Conservation (phyloP, 2,888 invertebrate species). For the Metacarcinus magister region DNA sequence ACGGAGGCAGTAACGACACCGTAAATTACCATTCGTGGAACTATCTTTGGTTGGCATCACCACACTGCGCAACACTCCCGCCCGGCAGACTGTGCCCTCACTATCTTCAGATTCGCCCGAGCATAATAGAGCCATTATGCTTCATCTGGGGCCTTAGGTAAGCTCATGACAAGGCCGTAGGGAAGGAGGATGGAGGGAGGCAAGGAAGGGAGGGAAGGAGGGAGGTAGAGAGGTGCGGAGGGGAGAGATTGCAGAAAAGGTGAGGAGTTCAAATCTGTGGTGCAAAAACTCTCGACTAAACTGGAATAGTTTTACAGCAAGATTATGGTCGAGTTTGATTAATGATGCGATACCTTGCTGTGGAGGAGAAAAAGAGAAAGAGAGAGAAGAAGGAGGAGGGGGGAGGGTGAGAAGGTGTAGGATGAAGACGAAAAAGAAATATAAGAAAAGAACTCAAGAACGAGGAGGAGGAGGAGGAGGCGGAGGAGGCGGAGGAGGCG, state of each 20-base stretch:
- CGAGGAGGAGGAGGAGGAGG: not conserved
- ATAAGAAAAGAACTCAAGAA: not conserved
- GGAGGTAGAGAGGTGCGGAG: not conserved
- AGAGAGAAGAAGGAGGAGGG: not conserved
- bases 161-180: not conserved
- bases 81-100: not conserved
- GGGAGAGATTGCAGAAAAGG: not conserved
- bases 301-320: slow-evolving; percentile 45
- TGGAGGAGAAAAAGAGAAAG: not conserved
- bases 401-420: not conserved
- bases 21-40: not conserved
- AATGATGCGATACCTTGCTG: slow-evolving; percentile 29
- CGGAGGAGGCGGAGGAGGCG: not conserved
- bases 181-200: not conserved
- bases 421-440: not conserved
- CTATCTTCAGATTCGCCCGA: not conserved
- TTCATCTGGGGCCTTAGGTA: not conserved
- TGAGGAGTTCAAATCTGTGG: slow-evolving; percentile 10
- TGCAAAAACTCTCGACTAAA: slow-evolving; percentile 20
- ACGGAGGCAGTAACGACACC: not conserved
- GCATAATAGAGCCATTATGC: slow-evolving; percentile 45
- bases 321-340: slow-evolving; percentile 44
- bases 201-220: too few species aligned
- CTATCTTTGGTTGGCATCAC: not conserved
- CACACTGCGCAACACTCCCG: not conserved